A percentile compares a stretch with the other conserved stretches of the same genome.
Evolutionary conservation across 2,888 invertebrate genomes (phyloP).

Genomic region (Xanthorhoe spadicearia): DNA sequence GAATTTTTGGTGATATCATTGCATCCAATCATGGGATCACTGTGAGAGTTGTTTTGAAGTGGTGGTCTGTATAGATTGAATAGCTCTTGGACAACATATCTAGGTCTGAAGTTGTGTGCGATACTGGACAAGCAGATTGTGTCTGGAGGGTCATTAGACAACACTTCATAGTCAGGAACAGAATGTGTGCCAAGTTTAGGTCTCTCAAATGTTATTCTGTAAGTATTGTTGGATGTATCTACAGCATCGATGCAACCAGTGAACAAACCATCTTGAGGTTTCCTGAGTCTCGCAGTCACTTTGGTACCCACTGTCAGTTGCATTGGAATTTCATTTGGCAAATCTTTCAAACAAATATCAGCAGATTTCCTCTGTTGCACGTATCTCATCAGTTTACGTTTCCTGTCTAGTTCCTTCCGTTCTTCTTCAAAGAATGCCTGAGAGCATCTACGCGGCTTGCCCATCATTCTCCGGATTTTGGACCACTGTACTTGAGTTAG

Average conservation of each 20-base stretch:
- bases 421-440: constrained; percentile 98
- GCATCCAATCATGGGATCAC: constrained; percentile 89
- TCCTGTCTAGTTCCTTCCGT: constrained; percentile 93
- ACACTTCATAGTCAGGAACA: constrained; percentile 97
- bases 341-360: constrained; percentile 92
- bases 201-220: constrained; percentile 97
- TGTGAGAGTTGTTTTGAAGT: constrained; percentile 76
- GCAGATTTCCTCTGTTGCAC: constrained; percentile 96
- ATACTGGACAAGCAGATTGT: constrained; percentile 94
- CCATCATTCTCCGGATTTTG: constrained; percentile 97
- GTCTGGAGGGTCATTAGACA: constrained; percentile 96
- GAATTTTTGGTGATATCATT: constrained; percentile 71
- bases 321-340: constrained; percentile 97
- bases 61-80: constrained; percentile 72
- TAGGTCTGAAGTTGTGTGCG: constrained; percentile 91
- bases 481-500: constrained; percentile 97
- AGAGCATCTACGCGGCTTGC: constrained; percentile 97
- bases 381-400: constrained; percentile 95
- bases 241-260: constrained; percentile 97
- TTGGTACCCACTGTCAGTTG: constrained; percentile 97
- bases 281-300: constrained; percentile 94
- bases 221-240: constrained; percentile 96
- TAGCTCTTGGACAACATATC: constrained; percentile 85
- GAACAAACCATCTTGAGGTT: constrained; percentile 97
- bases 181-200: constrained; percentile 97